These are phyloP conservation scores for Salticus scenicus DNA, from an alignment of 2,888 invertebrate species.

Conservation along the genomic window DNA sequence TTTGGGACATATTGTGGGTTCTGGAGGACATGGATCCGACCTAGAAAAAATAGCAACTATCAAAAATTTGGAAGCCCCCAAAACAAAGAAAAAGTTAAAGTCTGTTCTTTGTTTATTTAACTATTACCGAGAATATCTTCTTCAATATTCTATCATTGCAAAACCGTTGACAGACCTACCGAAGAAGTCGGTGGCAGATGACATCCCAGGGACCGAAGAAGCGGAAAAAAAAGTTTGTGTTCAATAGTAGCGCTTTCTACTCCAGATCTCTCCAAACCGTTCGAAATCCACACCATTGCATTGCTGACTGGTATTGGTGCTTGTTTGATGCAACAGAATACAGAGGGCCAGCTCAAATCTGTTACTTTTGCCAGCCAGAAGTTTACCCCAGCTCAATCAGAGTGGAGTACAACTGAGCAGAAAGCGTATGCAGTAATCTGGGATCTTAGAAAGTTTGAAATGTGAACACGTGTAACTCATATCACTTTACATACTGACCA, in stretches of 20 bases:
- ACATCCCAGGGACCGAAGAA: background rate
- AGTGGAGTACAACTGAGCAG: background rate
- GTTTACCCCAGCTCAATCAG: background rate
- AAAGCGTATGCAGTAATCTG: background rate
- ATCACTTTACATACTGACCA: background rate
- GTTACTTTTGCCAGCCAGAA: background rate
- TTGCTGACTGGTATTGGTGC: background rate
- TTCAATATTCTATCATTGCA: background rate
- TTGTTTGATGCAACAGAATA: background rate
- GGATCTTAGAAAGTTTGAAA: background rate
- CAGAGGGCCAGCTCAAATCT: background rate
- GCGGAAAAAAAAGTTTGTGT: background rate
- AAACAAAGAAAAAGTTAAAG: background rate
- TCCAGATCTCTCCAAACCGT: background rate
- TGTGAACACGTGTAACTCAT: background rate
- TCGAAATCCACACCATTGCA: background rate
- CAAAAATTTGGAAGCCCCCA: background rate
- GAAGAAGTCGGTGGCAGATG: background rate
- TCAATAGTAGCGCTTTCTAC: background rate
- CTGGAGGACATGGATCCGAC: too few relatives aligned
- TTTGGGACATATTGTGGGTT: too few relatives aligned
- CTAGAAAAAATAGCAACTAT: background rate
- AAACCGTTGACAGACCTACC: background rate
- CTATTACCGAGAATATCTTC: constrained; percentile 19
- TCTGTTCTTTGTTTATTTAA: background rate